Base-by-base conservation (phyloP, 2,797 vertebrate species). In the Eleutherodactylus coqui region DNA sequence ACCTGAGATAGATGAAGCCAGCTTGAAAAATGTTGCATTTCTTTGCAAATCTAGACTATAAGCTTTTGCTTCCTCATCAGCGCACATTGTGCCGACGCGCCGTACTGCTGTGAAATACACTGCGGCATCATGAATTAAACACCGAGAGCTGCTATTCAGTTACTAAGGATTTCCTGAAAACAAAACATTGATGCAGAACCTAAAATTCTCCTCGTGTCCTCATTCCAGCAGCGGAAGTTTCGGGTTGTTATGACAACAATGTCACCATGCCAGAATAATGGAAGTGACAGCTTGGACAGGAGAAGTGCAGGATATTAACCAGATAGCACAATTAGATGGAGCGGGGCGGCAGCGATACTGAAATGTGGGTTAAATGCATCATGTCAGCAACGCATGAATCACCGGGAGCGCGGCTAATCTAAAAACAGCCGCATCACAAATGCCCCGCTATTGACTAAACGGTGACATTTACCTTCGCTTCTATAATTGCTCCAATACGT, bases 231-330 rank as follows among this genome's bases (percentile, higher is more conserved):
- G 79, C 62, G 60, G 51, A 77, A 58, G 79, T 81, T 62, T 81
- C 43, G 16, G 64, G 64, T 72, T 83, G 53, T 38, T 41, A 58
- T 83, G 81, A 41, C 81, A 73, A 83, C 69, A 11, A 60, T 58
- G n/a, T 83, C 53, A 27, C 24, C 0, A 55, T 29, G 70, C 81
- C 79, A 82, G 49, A 36, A 69, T 82, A 55, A 38, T 32, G 60
- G 0, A 53, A 70, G 47, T 41, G 79, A 82, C 79, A 82, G 79
- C 79, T 72, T 47, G 79, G 79, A 72, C 64, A 70, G 34, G 64
- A 60, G 64, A 24, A 32, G 62, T 19, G 67, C 4, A 6, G 62
- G 45, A 53, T 29, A 82, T 70, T 82, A 70, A 36, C 17, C 45
- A 51, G 64, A 82, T 49, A 45, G 4, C 27, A 49, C 5, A 51